Percentiles rank a stretch among this genome's conserved stretches.
Conservation (phyloP, 1,140 invertebrate genomes). For the Dendrolimus punctatus region DNA sequence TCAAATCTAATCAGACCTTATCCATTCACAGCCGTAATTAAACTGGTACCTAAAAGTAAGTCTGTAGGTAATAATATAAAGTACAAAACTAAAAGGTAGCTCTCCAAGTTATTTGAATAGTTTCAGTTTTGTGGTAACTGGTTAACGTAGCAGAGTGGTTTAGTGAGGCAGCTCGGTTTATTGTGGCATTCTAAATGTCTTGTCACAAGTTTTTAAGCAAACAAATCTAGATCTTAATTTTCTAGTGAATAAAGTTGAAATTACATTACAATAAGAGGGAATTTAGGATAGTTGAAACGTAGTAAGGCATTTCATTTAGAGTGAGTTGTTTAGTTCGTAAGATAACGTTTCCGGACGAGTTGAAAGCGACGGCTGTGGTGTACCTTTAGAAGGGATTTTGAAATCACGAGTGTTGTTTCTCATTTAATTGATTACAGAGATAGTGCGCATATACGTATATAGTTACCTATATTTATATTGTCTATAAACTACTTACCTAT, state of each 20-base stretch:
- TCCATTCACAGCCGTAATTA: too few relatives aligned
- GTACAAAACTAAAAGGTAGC: conserved; percentile 1
- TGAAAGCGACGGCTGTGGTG: conserved; percentile 27
- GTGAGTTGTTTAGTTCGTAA: conserved; percentile 51
- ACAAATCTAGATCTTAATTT: conserved; percentile 9
- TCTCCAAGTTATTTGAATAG: conserved; percentile 31
- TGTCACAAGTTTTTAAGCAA: neutral
- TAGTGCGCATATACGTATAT: too few relatives aligned
- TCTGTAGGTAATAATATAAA: neutral
- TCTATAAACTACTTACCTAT: too few relatives aligned
- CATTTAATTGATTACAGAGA: too few relatives aligned
- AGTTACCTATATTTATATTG: too few relatives aligned
- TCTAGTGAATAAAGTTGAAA: conserved; percentile 6
- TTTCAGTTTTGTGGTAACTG: conserved; percentile 46
- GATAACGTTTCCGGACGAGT: conserved; percentile 45
- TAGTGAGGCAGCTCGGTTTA: conserved; percentile 32
- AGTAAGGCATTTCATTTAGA: conserved; percentile 19
- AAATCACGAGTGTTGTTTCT: conserved; percentile 17
- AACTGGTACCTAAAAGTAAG: neutral
- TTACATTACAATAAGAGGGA: conserved; percentile 1
- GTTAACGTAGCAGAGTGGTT: conserved; percentile 34
- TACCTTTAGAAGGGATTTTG: conserved; percentile 23
- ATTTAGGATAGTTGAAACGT: conserved; percentile 9
- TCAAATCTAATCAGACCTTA: too few relatives aligned
- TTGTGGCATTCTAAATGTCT: neutral